A percentile compares a stretch with the other conserved stretches of the same genome.
Evolutionary conservation across 1,140 invertebrate genomes (phyloP).

Genomic region (Papilio polytes): DNA sequence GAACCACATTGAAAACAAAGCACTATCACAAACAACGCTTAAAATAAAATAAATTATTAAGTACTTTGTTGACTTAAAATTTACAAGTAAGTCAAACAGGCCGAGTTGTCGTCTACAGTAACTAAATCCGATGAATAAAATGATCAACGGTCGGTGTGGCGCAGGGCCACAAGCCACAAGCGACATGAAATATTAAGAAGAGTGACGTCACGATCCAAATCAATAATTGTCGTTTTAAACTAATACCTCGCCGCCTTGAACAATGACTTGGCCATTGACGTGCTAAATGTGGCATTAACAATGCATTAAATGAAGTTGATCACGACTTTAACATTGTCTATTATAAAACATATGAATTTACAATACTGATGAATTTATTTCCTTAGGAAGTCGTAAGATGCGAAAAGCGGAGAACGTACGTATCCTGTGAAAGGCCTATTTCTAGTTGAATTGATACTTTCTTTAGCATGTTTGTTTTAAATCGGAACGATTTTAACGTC

Average conservation of each 20-base stretch:
- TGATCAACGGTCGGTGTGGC: constrained; percentile 36
- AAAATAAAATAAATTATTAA: neutral
- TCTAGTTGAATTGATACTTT: neutral
- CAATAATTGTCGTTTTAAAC: constrained; percentile 55
- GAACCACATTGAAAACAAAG: constrained; percentile 1
- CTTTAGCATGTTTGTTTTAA: neutral
- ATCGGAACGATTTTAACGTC: neutral
- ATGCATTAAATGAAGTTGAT: neutral
- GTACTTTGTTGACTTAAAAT: neutral
- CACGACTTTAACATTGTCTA: neutral
- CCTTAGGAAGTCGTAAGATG: too few relatives aligned
- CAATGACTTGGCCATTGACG: constrained; percentile 42
- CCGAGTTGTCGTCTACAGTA: constrained; percentile 36
- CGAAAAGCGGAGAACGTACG: too few relatives aligned
- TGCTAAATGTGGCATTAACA: neutral
- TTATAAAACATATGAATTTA: neutral
- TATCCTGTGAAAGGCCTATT: neutral
- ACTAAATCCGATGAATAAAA: constrained; percentile 34
- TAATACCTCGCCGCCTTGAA: constrained; percentile 47
- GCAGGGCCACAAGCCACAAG: constrained; percentile 30
- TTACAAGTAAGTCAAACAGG: neutral
- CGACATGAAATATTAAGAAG: constrained; percentile 39
- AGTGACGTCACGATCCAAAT: constrained; percentile 54
- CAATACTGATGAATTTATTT: too few relatives aligned
- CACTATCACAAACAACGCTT: neutral